These are phyloP conservation scores for Zygogramma bicolorata DNA, from an alignment of 2,888 invertebrate genomes.

Conservation along the genomic window DNA sequence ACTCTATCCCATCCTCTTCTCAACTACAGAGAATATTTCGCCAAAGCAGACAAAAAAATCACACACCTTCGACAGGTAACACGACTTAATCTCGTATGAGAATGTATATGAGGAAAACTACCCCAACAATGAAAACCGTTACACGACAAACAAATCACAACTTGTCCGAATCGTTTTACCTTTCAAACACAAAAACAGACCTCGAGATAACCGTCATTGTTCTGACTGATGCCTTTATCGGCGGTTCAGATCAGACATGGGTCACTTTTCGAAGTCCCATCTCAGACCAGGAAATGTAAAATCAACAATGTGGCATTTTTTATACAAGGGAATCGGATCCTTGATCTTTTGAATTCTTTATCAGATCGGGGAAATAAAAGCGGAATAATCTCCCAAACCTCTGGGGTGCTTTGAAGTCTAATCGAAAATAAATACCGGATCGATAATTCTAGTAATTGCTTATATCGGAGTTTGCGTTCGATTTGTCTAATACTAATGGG, in stretches of 20 bases:
- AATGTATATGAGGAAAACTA: background rate
- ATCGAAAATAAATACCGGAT: constrained; percentile 63
- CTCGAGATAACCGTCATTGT: constrained; percentile 43
- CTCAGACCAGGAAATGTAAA: constrained; percentile 55
- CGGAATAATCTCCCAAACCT: constrained; percentile 63
- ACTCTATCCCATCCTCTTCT: too few relatives aligned
- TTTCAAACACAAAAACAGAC: constrained; percentile 36
- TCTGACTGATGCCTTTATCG: constrained; percentile 48
- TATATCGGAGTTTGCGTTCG: constrained; percentile 52
- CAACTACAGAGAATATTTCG: too few relatives aligned
- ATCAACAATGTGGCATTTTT: constrained; percentile 60
- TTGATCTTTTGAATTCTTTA: constrained; percentile 60
- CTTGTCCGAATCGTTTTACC: constrained; percentile 34
- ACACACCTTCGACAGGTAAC: background rate
- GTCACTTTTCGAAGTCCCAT: constrained; percentile 52
- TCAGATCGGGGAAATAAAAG: constrained; percentile 61
- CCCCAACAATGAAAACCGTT: constrained; percentile 37
- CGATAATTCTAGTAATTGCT: constrained; percentile 51
- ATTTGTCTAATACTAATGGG: constrained; percentile 58
- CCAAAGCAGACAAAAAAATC: too few relatives aligned
- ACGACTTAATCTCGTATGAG: background rate
- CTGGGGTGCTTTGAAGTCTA: constrained; percentile 64
- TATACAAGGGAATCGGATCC: constrained; percentile 47
- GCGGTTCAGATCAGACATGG: constrained; percentile 52
- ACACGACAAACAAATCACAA: constrained; percentile 24